Base-by-base conservation (phyloP, 2,888 invertebrate genomes). In the Synanthedon formicaeformis region DNA sequence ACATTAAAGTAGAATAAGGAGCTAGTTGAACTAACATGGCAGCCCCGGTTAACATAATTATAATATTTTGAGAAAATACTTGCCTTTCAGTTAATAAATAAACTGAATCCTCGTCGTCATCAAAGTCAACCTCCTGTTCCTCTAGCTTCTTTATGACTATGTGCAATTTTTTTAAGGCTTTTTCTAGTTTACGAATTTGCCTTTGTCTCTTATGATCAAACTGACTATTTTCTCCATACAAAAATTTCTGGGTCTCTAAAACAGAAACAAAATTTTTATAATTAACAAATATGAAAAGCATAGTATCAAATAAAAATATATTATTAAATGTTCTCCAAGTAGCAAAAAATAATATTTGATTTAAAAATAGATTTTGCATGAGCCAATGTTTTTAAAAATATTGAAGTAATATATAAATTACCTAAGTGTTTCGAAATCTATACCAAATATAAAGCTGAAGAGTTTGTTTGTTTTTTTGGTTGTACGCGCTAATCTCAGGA, bases 81-180 rank as follows among this genome's bases (percentile, higher is more conserved):
- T 85, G 92, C 80, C 89, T 89, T 60, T 93, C 92, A 57, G 92
- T 89, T 60, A 92, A 88, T 48, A 95, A 80, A 75, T 93, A 95
- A 40, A 90, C 83, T 2, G 94, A 94, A 70, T 93, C 89, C 50
- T 90, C 89, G 34, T 94, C 94, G 60, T 93, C 92, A 64, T 92
- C 91, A 70, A 92, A 91, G 58, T 94, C 91, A 2, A 95, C 90
- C 63, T 95, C 93, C 51, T 89, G 81, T 51, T 89, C 88, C 65
- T 94, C 93, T 4, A 94, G 72, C 58, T 90, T 84, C 60, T 90
- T 89, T 52, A 96, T 94, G 56, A 90, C 90, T 63, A 89, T 88
- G 52, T 91, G 88, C 16, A 94, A 82, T 59, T 90, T 88, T 71
- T 90, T 86, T 52, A 94, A 81, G 0, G 90, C 88, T 56, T 89